A percentile compares a stretch with the other conserved stretches of the same genome.
Evolutionary conservation across 2,797 vertebrate species (phyloP).

Genomic region (Epinephelus coioides): DNA sequence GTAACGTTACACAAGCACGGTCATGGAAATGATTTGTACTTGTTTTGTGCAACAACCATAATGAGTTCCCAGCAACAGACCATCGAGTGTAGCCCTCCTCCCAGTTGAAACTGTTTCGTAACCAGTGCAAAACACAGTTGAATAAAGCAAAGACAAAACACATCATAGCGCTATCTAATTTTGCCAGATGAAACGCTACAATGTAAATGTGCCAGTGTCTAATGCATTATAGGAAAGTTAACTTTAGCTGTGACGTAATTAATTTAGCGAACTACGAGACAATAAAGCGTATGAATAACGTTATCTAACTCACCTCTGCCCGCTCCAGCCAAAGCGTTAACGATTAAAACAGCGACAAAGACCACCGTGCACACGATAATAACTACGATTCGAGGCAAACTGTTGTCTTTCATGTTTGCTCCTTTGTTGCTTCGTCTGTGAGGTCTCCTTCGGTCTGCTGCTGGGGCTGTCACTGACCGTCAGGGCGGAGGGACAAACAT

Average conservation of each 20-base stretch:
- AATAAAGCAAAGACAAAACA: no score
- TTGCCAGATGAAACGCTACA: background rate
- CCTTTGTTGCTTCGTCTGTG: no score
- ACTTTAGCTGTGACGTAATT: no score
- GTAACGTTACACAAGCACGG: background rate
- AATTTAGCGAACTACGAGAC: no score
- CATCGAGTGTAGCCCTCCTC: no score
- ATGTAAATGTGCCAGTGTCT: background rate
- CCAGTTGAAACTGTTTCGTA: no score
- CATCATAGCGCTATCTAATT: no score
- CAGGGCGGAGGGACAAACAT: background rate
- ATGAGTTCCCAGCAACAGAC: background rate
- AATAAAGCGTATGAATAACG: rapidly evolving
- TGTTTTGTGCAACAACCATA: background rate
- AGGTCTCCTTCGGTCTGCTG: background rate
- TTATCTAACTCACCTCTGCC: conserved; percentile 69
- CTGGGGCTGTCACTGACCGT: background rate
- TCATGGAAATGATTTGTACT: background rate
- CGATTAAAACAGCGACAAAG: conserved; percentile 58
- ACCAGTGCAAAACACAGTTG: no score
- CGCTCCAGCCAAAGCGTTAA: conserved; percentile 75
- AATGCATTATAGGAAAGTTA: rapidly evolving
- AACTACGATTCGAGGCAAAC: conserved; percentile 22
- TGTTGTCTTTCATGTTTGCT: conserved; percentile 61
- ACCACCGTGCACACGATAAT: conserved; percentile 57